Base-by-base conservation (phyloP, 2,113 vertebrate species). In the Marcusenius ussheri region DNA sequence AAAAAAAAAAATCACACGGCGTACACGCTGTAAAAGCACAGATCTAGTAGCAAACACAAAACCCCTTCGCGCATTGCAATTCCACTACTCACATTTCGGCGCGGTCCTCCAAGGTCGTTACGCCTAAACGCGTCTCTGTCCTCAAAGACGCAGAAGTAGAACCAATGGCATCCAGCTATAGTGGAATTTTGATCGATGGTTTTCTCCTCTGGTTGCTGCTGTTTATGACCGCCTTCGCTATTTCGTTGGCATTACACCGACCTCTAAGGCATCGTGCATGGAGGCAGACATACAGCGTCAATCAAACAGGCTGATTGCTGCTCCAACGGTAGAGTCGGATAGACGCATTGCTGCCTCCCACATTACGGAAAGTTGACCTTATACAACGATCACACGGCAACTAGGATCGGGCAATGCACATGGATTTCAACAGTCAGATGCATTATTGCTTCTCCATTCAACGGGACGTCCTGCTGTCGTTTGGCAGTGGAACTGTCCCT, bases 311-410 rank as follows among this genome's bases (percentile, higher is more conserved):
- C 45, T 87, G 42, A 70, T 13, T 87, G 27, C 85, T 87, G 49
- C 47, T 87, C 39, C 39, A n/a, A 9, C 39, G 49, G 24, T 51
- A 53, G 13, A 49, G 49, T 27, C 27, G 1, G 85, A 47, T n/a
- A 53, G 85, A 87, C 47, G 46, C 49, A 31, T 87, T 87, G 85
- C 85, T 53, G 85, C 85, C 85, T 47, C 47, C 46, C 85, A 51
- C 83, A 49, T n/a, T n/a, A 46, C 42, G 42, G 45, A 87, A 50
- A 53, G 49, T 50, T 87, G 85, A 53, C 85, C 85, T 15, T 31
- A 87, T 39, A 35, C 27, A 51, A 50, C 8, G 39, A 46, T 21
- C 83, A 84, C 83, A 47, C 83, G 15, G 15, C 35, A 39, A 47
- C 39, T 46, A 47, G 42, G 39, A 47, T 24, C 83, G 8, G 17